phyloP scores from a whole-genome alignment of 2,113 vertebrate genomes.

The Aphyosemion australe region DNA sequence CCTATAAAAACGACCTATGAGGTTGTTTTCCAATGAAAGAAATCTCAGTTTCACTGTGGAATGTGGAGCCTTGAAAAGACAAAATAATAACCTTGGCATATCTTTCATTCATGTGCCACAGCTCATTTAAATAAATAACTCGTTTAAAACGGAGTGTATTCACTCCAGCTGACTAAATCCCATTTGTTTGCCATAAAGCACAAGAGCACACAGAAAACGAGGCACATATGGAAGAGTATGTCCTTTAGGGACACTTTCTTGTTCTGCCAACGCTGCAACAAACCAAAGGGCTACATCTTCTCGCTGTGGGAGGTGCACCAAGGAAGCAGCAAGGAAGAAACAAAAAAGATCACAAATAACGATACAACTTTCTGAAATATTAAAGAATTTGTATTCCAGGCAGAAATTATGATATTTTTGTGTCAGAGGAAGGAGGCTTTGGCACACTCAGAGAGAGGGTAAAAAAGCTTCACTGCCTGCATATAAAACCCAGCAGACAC shows the following conservation, averaged over 20 bases:
- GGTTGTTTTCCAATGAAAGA: background rate
- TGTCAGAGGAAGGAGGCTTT: conserved; percentile 16
- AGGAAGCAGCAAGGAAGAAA: background rate
- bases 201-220: background rate
- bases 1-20: background rate
- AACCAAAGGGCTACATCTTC: background rate
- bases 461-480: background rate
- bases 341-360: background rate
- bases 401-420: conserved; percentile 6
- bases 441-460: background rate
- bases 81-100: conserved; percentile 4
- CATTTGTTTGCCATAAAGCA: conserved; percentile 22
- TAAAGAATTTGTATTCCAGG: conserved; percentile 16
- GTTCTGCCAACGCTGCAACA: conserved; percentile 12
- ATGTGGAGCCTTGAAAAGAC: background rate
- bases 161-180: conserved; percentile 21
- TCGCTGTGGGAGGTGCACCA: background rate
- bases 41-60: background rate
- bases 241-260: conserved; percentile 15
- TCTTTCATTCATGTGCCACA: conserved; percentile 30
- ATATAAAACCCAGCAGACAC: conserved; percentile 6
- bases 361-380: background rate
- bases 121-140: conserved; percentile 47
- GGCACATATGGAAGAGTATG: background rate
- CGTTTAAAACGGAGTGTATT: conserved; percentile 15